phyloP scores from a whole-genome alignment of 2,113 vertebrate genomes.

The Peucedramus taeniatus region DNA sequence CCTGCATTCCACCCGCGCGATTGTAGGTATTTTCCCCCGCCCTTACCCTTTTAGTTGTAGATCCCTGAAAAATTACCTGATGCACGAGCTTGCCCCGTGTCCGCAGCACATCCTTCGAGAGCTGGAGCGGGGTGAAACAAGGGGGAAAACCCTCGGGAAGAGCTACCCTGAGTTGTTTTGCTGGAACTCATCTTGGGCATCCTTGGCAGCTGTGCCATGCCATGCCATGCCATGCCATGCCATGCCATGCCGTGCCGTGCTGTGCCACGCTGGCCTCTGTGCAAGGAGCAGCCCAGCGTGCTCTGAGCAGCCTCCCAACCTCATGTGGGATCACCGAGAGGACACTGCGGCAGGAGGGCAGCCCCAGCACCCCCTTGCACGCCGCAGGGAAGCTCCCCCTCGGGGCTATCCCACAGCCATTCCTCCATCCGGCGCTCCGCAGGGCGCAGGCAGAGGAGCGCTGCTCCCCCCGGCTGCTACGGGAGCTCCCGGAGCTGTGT shows the following conservation, averaged over 20 bases:
- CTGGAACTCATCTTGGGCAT: background rate
- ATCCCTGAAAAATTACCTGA: background rate
- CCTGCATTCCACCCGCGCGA: fast-evolving
- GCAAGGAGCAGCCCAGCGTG: background rate
- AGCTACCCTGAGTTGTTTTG: background rate
- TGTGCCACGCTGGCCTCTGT: background rate
- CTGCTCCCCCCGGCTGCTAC: fast-evolving
- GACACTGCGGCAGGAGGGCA: fast-evolving
- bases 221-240: fast-evolving
- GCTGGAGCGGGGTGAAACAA: fast-evolving
- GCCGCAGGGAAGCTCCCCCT: background rate
- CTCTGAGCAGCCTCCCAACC: background rate
- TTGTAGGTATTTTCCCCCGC: background rate
- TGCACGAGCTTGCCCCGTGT: fast-evolving
- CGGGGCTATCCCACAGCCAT: fast-evolving
- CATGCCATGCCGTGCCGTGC: background rate
- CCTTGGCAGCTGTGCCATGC: background rate
- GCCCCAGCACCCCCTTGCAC: background rate
- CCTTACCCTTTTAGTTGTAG: background rate
- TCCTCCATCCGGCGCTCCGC: background rate
- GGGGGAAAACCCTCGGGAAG: background rate
- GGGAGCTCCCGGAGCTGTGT: fast-evolving
- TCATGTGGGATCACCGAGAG: fast-evolving
- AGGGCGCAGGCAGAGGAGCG: fast-evolving
- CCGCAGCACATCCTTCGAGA: background rate